These are phyloP conservation scores for Sinocyclocheilus anophthalmus DNA, from an alignment of 2,113 vertebrate genomes.

Conservation along the genomic window DNA sequence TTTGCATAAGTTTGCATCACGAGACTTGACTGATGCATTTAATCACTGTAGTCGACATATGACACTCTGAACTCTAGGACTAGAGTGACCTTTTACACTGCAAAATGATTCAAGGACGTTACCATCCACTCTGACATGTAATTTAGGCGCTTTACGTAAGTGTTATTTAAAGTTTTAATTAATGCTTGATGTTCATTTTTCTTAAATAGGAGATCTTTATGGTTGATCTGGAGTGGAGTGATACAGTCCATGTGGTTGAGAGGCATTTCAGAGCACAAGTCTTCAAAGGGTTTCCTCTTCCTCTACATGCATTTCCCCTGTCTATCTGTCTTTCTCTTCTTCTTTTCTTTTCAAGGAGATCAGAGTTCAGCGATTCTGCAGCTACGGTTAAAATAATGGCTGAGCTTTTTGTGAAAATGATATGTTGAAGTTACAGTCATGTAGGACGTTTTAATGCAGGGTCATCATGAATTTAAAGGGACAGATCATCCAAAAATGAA, in stretches of 20 bases:
- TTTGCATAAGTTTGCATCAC: conserved; percentile 57
- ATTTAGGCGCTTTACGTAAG: conserved; percentile 69
- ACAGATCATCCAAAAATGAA: conserved; percentile 6
- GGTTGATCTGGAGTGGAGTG: conserved; percentile 63
- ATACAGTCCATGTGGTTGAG: conserved; percentile 56
- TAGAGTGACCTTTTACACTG: conserved; percentile 43
- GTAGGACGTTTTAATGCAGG: not conserved
- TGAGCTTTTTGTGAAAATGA: no score
- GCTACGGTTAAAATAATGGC: not conserved
- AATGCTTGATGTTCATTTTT: conserved; percentile 66
- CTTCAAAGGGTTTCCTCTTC: conserved; percentile 46
- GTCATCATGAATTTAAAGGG: conserved; percentile 9
- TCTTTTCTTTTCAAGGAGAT: conserved; percentile 56
- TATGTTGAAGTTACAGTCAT: not conserved
- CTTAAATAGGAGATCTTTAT: conserved; percentile 66
- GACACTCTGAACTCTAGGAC: conserved; percentile 44
- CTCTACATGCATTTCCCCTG: conserved; percentile 5
- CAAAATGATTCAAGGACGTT: conserved; percentile 27
- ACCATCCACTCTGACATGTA: conserved; percentile 62
- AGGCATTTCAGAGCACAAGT: conserved; percentile 71
- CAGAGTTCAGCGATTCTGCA: not conserved
- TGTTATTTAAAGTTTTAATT: conserved; percentile 70
- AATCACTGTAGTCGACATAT: conserved; percentile 38
- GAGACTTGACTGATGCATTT: conserved; percentile 58
- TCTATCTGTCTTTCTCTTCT: not conserved